A percentile compares a stretch with the other conserved stretches of the same genome.
Conservation (phyloP, 2,113 vertebrate genomes). For the Hemibagrus wyckioides region DNA sequence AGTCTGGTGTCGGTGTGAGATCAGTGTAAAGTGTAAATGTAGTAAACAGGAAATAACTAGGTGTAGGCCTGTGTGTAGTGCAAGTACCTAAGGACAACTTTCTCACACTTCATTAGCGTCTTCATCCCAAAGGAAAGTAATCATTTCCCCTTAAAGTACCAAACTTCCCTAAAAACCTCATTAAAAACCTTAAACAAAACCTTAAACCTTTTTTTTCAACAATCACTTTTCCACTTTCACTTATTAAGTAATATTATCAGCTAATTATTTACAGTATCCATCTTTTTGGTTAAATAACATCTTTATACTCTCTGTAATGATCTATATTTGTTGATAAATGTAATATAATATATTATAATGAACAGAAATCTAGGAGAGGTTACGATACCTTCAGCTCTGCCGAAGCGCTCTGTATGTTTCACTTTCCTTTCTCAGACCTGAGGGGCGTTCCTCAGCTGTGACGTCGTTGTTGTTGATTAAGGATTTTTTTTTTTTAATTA, state of each 20-base stretch:
- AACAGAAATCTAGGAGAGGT: too few species aligned
- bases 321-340: background rate
- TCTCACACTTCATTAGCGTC: too few species aligned
- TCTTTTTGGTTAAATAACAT: background rate
- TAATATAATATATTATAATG: too few species aligned
- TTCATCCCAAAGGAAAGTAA: too few species aligned
- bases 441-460: background rate
- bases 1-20: too few species aligned
- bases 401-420: background rate
- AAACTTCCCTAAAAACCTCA: background rate
- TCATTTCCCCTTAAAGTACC: too few species aligned
- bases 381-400: background rate
- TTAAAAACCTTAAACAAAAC: too few species aligned
- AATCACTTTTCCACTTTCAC: background rate
- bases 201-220: background rate
- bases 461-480: background rate
- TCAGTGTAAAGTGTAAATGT: too few species aligned
- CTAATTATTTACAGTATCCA: background rate
- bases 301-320: background rate
- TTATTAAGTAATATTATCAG: background rate
- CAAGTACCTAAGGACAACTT: too few species aligned
- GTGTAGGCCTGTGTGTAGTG: too few species aligned
- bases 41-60: too few species aligned
- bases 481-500: background rate
- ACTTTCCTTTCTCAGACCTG: constrained; percentile 5